Evolutionary conservation across 64 coral and sea anemone species (phyloP), one percentile per base, ranked within the genome.

Genomic region (Cladopsammia gracilis): DNA sequence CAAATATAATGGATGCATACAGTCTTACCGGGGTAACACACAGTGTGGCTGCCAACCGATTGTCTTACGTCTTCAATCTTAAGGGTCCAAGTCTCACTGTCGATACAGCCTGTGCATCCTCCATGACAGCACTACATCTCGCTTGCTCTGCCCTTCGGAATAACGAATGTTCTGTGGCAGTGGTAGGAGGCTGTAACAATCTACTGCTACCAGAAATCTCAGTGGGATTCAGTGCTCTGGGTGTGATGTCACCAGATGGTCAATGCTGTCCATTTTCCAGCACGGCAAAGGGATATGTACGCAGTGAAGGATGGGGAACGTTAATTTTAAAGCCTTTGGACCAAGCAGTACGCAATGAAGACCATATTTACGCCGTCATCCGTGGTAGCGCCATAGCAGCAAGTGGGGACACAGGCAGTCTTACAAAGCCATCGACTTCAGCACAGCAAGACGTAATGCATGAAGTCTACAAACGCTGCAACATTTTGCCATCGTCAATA

Each of bases 171-270:
- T 56, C 57, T 43, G 78, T 56, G 3, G 78, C 78, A 12, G 57
- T 82, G 78, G 78, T 82, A 61, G 78, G 78, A 62, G 78, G 78
- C 57, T 26, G 57, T 42, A 82, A 61, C 78, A 56, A 42, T 82
- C 12, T 82, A 13, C 78, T 82, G 0, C 7, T 42, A 43, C 78
- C 78, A 20, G 53, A 56, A 15, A 34, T 56, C 24, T 82, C 54
- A 43, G 78, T 56, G 24, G 78, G 57, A 25, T 82, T 82, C 44
- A 61, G 78, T 43, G 10, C 57, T 43, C 57, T 61, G 14, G 62
- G 78, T 44, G 62, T 82, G 57, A 42, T 82, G 78, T 82, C 78
- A 15, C 54, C 57, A 61, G 78, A 82, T 61, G 57, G 57, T 61
- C 78, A 61, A 44, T 82, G 78, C 23, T 61, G 78, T 62, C 54